Evolutionary conservation across 2,113 vertebrate genomes (phyloP).

Genomic region (Sporophila hypoxantha): DNA sequence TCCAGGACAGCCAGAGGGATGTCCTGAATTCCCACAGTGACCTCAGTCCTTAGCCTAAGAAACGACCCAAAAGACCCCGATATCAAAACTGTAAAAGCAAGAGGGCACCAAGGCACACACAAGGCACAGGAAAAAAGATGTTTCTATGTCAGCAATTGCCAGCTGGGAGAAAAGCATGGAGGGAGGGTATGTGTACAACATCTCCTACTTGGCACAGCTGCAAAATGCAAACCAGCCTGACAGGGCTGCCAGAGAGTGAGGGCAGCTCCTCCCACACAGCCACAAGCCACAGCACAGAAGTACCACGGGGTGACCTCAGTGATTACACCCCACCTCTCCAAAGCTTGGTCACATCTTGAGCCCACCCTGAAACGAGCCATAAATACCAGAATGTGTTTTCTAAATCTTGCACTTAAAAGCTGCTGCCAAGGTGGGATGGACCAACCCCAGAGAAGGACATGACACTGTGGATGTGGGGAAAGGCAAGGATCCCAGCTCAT

Average conservation of each 20-base stretch:
- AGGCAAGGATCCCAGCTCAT: not conserved
- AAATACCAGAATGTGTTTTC: not conserved
- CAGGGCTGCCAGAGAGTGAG: not conserved
- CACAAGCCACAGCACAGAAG: not conserved
- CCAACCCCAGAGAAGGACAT: not conserved
- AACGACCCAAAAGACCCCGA: not conserved
- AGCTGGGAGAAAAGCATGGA: not conserved
- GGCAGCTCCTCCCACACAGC: not conserved
- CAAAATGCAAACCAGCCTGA: not conserved
- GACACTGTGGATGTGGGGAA: not conserved
- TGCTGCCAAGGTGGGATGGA: fast-evolving
- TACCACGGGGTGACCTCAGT: not conserved
- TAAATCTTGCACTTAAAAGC: not conserved
- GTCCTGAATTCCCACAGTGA: too few species aligned
- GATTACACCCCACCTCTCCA: not conserved
- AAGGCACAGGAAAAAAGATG: too few species aligned
- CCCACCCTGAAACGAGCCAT: not conserved
- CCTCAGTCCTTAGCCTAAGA: not conserved
- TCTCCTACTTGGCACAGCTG: not conserved
- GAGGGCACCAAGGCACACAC: not conserved
- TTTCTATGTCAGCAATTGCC: not conserved
- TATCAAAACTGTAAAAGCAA: not conserved
- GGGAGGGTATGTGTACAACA: not conserved
- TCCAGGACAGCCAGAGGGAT: too few species aligned
- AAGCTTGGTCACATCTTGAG: not conserved